phyloP scores from a whole-genome alignment of 2,888 invertebrate species.

The Acleris emargana region DNA sequence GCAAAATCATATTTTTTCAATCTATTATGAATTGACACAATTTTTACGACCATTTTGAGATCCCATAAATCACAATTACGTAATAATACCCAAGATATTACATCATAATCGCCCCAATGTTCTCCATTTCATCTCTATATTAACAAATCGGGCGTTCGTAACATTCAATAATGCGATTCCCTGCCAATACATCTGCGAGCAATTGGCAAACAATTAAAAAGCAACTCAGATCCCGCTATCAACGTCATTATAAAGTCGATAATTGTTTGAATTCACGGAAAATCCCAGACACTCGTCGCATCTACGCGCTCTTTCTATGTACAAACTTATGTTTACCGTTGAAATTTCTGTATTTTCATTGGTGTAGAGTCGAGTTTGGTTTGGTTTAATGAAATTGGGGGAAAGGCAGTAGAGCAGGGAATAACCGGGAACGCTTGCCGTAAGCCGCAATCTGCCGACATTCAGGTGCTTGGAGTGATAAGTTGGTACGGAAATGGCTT shows the following conservation, averaged over 20 bases:
- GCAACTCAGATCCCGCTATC: constrained; percentile 28
- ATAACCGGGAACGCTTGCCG: constrained; percentile 62
- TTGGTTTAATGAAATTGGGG: constrained; percentile 36
- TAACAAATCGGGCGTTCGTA: constrained; percentile 26
- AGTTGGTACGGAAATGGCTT: constrained; percentile 56
- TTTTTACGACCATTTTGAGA: too few relatives aligned
- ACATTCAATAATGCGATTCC: constrained; percentile 32
- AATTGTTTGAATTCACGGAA: constrained; percentile 41
- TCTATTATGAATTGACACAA: too few relatives aligned
- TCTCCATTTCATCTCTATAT: constrained; percentile 27
- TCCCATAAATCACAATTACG: too few relatives aligned
- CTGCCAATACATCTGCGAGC: constrained; percentile 24
- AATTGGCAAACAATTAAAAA: constrained; percentile 14
- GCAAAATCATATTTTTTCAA: too few relatives aligned
- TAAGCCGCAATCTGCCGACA: constrained; percentile 76
- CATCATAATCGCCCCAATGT: not conserved
- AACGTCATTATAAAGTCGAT: constrained; percentile 43
- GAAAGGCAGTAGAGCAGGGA: constrained; percentile 48
- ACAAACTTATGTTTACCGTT: constrained; percentile 35
- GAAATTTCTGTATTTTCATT: constrained; percentile 38
- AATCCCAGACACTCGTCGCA: constrained; percentile 41
- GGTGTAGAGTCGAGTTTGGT: constrained; percentile 44
- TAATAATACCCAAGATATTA: not conserved
- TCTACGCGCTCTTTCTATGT: constrained; percentile 41
- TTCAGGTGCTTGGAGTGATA: constrained; percentile 65